phyloP scores from a whole-genome alignment of 2,888 invertebrate species.

The Orchesella flavescens region DNA sequence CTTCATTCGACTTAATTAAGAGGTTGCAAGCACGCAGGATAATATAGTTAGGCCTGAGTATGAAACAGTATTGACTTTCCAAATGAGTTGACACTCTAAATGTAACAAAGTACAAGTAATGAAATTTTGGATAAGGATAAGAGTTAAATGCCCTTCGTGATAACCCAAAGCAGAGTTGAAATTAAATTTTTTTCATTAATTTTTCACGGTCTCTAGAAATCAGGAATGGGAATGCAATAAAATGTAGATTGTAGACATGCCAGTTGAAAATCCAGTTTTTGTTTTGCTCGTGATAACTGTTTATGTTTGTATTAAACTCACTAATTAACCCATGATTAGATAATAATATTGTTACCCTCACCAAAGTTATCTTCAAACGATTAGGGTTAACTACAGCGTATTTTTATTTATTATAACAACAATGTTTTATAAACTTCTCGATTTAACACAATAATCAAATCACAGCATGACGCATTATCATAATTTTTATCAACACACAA shows the following conservation, averaged over 20 bases:
- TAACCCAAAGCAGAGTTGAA: not conserved
- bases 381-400: not conserved
- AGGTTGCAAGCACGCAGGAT: not conserved
- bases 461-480: not conserved
- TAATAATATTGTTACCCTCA: not conserved
- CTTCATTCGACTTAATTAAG: not conserved
- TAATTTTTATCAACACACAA: not conserved
- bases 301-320: too few relatives aligned
- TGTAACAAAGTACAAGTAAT: not conserved
- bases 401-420: not conserved
- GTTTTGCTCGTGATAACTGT: too few relatives aligned
- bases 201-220: too few relatives aligned
- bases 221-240: too few relatives aligned
- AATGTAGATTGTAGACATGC: too few relatives aligned
- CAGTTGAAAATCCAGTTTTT: too few relatives aligned
- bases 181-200: too few relatives aligned
- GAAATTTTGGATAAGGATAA: too few relatives aligned
- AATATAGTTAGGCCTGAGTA: too few relatives aligned
- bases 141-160: not conserved
- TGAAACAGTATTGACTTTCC: not conserved
- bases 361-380: not conserved
- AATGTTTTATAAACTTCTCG: not conserved
- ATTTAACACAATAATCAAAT: not conserved
- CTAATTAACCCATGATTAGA: not conserved
- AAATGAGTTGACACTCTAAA: not conserved